phyloP scores from a whole-genome alignment of 2,113 vertebrate species.

The Percina caprodes region DNA sequence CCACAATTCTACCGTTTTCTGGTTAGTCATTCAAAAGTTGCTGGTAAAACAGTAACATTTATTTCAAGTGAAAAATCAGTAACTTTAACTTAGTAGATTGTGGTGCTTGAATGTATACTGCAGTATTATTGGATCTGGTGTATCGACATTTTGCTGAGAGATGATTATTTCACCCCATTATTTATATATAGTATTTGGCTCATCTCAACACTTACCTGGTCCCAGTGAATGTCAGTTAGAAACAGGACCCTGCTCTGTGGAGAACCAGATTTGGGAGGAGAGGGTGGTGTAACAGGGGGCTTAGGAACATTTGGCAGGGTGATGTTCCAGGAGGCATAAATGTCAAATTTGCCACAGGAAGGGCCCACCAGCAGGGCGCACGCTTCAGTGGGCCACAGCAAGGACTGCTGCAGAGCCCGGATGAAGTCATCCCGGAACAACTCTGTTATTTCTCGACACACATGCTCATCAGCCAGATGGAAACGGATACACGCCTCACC shows the following conservation, averaged over 20 bases:
- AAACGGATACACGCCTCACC: conserved; percentile 85
- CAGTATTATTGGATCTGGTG: neutral
- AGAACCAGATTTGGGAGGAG: conserved; percentile 84
- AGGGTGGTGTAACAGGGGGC: conserved; percentile 84
- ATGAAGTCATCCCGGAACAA: conserved; percentile 90
- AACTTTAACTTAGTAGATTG: neutral
- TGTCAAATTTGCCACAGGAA: conserved; percentile 90
- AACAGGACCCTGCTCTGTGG: conserved; percentile 89
- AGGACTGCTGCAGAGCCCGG: conserved; percentile 84
- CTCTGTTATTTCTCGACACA: conserved; percentile 86
- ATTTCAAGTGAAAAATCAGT: conserved; percentile 2
- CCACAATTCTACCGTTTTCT: neutral
- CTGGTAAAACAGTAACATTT: neutral
- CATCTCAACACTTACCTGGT: conserved; percentile 75
- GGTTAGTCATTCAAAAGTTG: neutral
- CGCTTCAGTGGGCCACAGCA: conserved; percentile 89
- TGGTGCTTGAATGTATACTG: neutral
- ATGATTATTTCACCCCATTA: neutral
- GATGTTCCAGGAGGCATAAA: conserved; percentile 91
- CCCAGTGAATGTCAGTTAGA: conserved; percentile 95
- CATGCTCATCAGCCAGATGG: conserved; percentile 81
- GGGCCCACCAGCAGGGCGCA: conserved; percentile 90
- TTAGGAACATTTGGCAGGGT: conserved; percentile 88
- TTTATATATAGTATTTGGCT: too few relatives aligned
- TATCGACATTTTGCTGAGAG: neutral